phyloP scores from a whole-genome alignment of 2,888 invertebrate species.

The Cremastobaeus sp. region DNA sequence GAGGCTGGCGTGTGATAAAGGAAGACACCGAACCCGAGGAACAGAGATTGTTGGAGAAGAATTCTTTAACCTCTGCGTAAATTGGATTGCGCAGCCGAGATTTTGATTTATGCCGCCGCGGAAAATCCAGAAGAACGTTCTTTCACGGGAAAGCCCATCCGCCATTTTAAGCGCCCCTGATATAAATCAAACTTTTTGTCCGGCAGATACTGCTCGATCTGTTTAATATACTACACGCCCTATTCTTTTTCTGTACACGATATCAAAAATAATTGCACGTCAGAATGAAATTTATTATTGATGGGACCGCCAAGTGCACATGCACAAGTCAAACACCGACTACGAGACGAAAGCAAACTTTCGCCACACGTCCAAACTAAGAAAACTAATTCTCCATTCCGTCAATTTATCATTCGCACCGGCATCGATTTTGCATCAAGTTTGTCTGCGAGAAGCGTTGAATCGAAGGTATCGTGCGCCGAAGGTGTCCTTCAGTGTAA shows the following conservation, averaged over 20 bases:
- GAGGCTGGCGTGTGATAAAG: constrained; percentile 44
- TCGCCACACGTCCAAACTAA: not conserved
- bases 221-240: constrained; percentile 27
- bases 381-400: constrained; percentile 20
- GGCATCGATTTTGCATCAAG: constrained; percentile 22
- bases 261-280: constrained; percentile 32
- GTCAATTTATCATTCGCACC: constrained; percentile 19
- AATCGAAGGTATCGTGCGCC: constrained; percentile 18
- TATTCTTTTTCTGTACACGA: constrained; percentile 1
- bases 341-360: too few relatives aligned
- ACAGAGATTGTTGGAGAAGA: constrained; percentile 61
- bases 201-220: constrained; percentile 22
- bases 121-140: constrained; percentile 56
- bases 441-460: constrained; percentile 9
- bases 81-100: constrained; percentile 68
- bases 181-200: constrained; percentile 49
- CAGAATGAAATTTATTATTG: constrained; percentile 7
- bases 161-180: constrained; percentile 44
- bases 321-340: too few relatives aligned
- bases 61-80: constrained; percentile 69
- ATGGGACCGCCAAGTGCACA: too few relatives aligned
- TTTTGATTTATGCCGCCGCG: constrained; percentile 68
- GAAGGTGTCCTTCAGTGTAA: constrained; percentile 32
- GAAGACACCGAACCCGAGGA: constrained; percentile 49
- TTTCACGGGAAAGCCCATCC: constrained; percentile 38